Base-by-base conservation (phyloP, 2,113 vertebrate genomes). In the Platysteira castanea region DNA sequence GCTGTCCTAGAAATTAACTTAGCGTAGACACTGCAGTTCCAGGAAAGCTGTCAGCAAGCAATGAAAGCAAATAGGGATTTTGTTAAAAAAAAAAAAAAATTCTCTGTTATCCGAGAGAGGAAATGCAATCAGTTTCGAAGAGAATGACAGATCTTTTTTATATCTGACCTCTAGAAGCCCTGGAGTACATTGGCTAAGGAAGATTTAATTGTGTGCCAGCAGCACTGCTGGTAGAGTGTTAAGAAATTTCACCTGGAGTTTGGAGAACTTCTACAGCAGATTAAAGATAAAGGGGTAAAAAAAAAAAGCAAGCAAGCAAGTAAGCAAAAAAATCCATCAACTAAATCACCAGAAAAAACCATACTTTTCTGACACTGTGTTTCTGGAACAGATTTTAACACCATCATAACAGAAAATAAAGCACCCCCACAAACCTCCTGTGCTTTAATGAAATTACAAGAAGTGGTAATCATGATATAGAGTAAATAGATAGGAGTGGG, bases 11-110 rank as follows among this genome's bases (percentile, higher is more conserved):
- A 87, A 91, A 91, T 91, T 87, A 82, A 53, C 65, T 87, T 53
- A 41, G 53, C 5, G 9, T 76, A 76, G 78, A 64, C 46, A 37
- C 82, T 56, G 46, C 49, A 76, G 70, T 85, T 95, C 75, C 70
- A 90, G 94, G 92, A 95, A 85, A 85, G 49, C 57, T 93, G 90
- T 73, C 90, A 94, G 61, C 41, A 73, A 69, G 57, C 61, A 93
- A 68, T 87, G 78, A 91, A 91, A 95, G 70, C 53, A 95, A 93
- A 89, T 37, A 90, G 44, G 39, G 17, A 83, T 85, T 93, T 86
- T 82, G 53, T 37, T 3, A 2, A 8, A 39, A 60, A 50, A 47
- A 68, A 53, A 68, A 53, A 21, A 44, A 24, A 70, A 33, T 54
- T 75, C 54, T 87, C 30, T 81, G 39, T 81, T 95, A 84, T 87